These are phyloP conservation scores for Urocolius indicus DNA, from an alignment of 2,113 vertebrate species.

Conservation along the genomic window DNA sequence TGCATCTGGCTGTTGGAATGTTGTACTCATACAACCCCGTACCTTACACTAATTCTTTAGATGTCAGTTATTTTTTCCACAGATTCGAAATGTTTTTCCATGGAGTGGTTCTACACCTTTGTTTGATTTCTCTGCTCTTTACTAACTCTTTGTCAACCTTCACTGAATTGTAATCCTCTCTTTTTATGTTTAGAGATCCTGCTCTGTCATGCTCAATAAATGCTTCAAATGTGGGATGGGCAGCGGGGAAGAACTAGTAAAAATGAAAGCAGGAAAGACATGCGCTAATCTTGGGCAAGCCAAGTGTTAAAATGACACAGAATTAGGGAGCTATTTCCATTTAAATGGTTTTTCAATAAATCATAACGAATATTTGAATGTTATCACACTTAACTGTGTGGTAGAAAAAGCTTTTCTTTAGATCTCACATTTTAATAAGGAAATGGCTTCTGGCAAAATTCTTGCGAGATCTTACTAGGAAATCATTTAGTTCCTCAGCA, in stretches of 20 bases:
- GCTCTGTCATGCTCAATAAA: neutral
- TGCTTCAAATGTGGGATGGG: neutral
- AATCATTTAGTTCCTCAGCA: neutral
- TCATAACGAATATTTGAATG: neutral
- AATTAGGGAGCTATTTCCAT: neutral
- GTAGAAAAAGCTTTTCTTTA: constrained; percentile 40
- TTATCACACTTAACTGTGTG: constrained; percentile 55
- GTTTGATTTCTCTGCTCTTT: neutral
- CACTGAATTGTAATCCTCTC: neutral
- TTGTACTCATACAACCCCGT: neutral
- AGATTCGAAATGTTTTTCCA: neutral
- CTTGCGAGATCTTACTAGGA: neutral
- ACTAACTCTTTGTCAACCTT: neutral
- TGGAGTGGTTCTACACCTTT: neutral
- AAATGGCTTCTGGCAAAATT: constrained; percentile 38
- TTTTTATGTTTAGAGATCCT: neutral
- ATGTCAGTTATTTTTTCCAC: neutral
- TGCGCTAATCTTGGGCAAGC: neutral
- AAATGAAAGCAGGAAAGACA: constrained; percentile 39
- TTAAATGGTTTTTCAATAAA: neutral
- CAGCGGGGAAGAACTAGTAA: neutral
- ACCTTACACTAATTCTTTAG: neutral
- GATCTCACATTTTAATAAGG: neutral
- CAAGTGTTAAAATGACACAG: constrained; percentile 30
- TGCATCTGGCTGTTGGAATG: neutral